phyloP scores from a whole-genome alignment of 1,140 invertebrate species.

The Leptinotarsa lineolata region DNA sequence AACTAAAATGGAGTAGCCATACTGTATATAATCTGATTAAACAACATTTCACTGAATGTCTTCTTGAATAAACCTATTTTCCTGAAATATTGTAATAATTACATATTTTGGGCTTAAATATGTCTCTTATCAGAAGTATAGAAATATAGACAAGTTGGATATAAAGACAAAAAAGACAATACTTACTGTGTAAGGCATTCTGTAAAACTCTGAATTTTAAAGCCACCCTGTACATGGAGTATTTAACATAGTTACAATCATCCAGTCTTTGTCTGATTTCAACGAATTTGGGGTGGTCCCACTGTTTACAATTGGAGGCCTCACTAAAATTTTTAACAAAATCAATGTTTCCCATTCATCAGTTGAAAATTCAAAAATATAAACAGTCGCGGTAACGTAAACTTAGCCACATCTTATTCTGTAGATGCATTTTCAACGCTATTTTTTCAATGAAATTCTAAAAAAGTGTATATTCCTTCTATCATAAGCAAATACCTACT shows the following conservation, averaged over 20 bases:
- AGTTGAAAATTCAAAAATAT: neutral
- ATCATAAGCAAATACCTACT: conserved; percentile 53
- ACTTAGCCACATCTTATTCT: neutral
- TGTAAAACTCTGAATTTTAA: conserved; percentile 79
- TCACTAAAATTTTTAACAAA: conserved; percentile 52
- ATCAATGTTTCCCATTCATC: neutral
- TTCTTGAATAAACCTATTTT: too few relatives aligned
- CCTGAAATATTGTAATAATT: too few relatives aligned
- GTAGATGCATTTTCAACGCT: neutral
- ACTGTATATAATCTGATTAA: too few relatives aligned
- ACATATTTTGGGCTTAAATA: too few relatives aligned
- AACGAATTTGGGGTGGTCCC: conserved; percentile 62
- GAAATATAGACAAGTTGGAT: neutral
- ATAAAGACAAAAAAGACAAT: conserved; percentile 25
- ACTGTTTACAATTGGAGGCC: conserved; percentile 56
- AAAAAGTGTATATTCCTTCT: conserved; percentile 1
- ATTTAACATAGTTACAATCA: conserved; percentile 76
- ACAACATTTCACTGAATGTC: too few relatives aligned
- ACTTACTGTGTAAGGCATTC: conserved; percentile 65
- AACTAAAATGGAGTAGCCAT: too few relatives aligned
- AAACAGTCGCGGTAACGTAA: neutral
- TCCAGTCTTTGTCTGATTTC: conserved; percentile 61
- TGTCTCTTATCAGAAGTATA: too few relatives aligned
- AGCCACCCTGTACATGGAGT: conserved; percentile 79
- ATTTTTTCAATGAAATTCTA: neutral